These are phyloP conservation scores for Falco concolor DNA, from an alignment of 2,797 vertebrate species.

Conservation along the genomic window DNA sequence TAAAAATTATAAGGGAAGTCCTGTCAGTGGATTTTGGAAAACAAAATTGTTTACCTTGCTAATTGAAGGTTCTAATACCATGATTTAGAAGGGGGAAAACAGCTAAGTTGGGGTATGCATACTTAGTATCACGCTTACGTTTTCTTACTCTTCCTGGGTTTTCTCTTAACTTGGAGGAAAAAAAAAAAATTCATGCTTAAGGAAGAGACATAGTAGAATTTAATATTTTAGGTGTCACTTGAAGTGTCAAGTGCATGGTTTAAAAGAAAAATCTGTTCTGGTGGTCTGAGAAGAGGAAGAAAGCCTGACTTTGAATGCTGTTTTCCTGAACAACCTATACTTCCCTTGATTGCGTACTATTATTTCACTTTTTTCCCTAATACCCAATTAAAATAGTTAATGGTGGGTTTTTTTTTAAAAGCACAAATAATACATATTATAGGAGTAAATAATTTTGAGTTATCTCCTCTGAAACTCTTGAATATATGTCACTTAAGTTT, in stretches of 20 bases:
- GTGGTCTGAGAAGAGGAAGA: background rate
- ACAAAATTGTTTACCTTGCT: background rate
- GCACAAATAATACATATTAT: background rate
- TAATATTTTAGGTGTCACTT: background rate
- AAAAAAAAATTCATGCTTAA: background rate
- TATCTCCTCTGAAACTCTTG: background rate
- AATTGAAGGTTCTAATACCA: background rate
- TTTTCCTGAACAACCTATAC: background rate
- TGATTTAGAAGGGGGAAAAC: background rate
- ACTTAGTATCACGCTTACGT: background rate
- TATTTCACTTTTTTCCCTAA: background rate
- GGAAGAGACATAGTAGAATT: background rate
- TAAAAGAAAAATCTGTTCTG: background rate
- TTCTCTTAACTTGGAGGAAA: background rate
- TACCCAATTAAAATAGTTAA: background rate
- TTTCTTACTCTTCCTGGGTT: background rate
- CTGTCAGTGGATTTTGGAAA: background rate
- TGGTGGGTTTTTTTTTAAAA: rapidly evolving
- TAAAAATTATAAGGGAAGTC: background rate
- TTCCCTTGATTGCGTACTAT: background rate
- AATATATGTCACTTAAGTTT: background rate
- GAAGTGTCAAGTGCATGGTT: background rate
- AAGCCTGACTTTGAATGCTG: background rate
- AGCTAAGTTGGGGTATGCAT: background rate
- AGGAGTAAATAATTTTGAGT: background rate